Base-by-base conservation (phyloP, 2,888 invertebrate genomes). In the Andricus curvator region DNA sequence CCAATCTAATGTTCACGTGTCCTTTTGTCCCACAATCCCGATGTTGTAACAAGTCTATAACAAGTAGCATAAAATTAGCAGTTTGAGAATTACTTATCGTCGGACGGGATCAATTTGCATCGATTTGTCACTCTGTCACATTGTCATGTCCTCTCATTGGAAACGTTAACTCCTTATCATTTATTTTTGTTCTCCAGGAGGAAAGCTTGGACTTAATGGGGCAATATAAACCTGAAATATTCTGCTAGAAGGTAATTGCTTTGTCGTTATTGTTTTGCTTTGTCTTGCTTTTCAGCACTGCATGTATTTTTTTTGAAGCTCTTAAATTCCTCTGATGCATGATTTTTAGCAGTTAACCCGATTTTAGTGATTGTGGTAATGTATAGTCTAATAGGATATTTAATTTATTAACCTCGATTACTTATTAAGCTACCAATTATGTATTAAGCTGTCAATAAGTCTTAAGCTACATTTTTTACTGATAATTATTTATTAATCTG, bases 221-320 rank as follows among this genome's bases (percentile, higher is more conserved):
- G 93, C 96, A 96, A 94, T 96, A 95, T 95, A 96, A 96, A 94
- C 95, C 96, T 93, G 96, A 96, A 95, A 96, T 96, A 94, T 96
- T 96, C 95, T 96, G 96, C 94, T 96, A 95, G 94, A 95, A 95
- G 95, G 94, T 94, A 94, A 94, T 91, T 90, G 90, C 91, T 93
- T 91, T 90, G 91, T 92, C 90, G 91, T 91, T 92, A 91, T 90
- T 89, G 89, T 92, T 91, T 91, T 88, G 89, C 89, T 88, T 89
- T 78, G 70, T 83, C 83, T 86, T 78, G 83, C 82, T 82, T 79
- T 78, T 77, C 81, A 78, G 81, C 83, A 83, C 79, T 78, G 84
- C 84, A 82, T 84, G 84, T 78, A 81, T 70, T 41, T 77, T 77
- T 86, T 67, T 65, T 65, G 65, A 84, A 74, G 33, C 70, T 74